Evolutionary conservation across 1,140 invertebrate genomes (phyloP), one percentile per base, ranked within the genome.

Genomic region (Nebria ingens): DNA sequence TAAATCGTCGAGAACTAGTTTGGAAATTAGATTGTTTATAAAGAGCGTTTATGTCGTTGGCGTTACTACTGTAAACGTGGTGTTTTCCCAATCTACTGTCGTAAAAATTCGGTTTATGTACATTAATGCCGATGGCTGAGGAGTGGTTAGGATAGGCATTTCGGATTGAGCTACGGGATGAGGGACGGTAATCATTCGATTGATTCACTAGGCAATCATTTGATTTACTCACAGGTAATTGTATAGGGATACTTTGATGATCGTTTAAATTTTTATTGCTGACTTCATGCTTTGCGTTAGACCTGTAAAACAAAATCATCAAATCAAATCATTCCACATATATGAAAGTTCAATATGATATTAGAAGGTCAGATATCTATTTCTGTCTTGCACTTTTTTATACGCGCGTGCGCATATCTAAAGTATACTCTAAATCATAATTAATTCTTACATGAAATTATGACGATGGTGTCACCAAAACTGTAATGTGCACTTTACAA

Each of bases 81-180:
- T n/a, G n/a, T n/a, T n/a, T n/a, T n/a, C n/a, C 40, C 9, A 12
- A 45, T 45, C 40, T 45, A 45, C 40, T 45, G 6, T 45, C 40
- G 9, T n/a, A n/a, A n/a, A 34, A 9, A n/a, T 45, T 45, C 40
- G 15, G 3, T 12, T 12, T 45, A 45, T 45, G 40, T 45, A 45
- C 40, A 45, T 45, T 6, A 17, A 17, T 45, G 17, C 17, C 40
- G 6, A 45, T 45, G 6, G 17, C 4, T 17, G 40, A 45, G 15
- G 40, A 45, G 9, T 17, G 40, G 17, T 11, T 45, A 12, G 40
- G 40, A 45, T 17, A 17, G 40, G n/a, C n/a, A 45, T 45, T 45
- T 45, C 4, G 40, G 4, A 17, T 34, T 34, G 25, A 9, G n/a
- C n/a, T 11, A 45, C 17, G 17, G 40, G 40, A 11, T 17, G 17